Conservation (phyloP, 2,797 vertebrate genomes). For the Margarornis squamiger region DNA sequence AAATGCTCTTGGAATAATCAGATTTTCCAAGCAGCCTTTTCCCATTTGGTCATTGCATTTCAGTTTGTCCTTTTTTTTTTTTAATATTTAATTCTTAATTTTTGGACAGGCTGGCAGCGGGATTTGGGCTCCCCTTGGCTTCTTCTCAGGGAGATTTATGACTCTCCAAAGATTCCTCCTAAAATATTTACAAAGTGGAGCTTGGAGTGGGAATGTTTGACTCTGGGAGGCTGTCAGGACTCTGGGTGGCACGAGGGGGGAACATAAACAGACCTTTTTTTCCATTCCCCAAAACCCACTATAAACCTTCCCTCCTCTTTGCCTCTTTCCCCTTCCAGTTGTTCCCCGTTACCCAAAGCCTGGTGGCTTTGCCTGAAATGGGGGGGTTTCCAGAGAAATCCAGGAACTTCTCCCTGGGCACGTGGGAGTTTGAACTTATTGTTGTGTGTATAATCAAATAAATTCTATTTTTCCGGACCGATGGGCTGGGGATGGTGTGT, state of each 20-base stretch:
- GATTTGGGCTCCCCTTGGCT: background rate
- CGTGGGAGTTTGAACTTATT: background rate
- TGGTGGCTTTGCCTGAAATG: rapidly evolving
- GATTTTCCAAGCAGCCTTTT: background rate
- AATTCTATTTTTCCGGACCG: background rate
- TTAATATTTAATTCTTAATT: no score
- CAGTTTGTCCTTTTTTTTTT: background rate
- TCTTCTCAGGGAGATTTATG: constrained; percentile 35
- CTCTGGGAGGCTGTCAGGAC: constrained; percentile 24
- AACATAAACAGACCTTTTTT: constrained; percentile 64
- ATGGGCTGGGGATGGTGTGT: background rate
- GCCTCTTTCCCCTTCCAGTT: rapidly evolving
- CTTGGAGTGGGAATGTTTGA: background rate
- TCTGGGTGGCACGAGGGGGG: constrained; percentile 54
- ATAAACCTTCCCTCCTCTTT: background rate
- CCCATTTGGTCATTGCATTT: background rate
- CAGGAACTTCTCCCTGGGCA: background rate
- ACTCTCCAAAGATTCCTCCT: constrained; percentile 60
- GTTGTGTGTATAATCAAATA: background rate
- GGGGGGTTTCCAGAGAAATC: background rate
- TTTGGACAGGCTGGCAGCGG: background rate
- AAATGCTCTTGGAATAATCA: background rate
- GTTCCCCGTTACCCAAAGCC: rapidly evolving
- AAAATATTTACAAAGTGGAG: constrained; percentile 68
- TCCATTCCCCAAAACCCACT: background rate